A percentile compares a stretch with the other conserved stretches of the same genome.
phyloP scores from a whole-genome alignment of 2,888 invertebrate species.

The Emmelina monodactyla region DNA sequence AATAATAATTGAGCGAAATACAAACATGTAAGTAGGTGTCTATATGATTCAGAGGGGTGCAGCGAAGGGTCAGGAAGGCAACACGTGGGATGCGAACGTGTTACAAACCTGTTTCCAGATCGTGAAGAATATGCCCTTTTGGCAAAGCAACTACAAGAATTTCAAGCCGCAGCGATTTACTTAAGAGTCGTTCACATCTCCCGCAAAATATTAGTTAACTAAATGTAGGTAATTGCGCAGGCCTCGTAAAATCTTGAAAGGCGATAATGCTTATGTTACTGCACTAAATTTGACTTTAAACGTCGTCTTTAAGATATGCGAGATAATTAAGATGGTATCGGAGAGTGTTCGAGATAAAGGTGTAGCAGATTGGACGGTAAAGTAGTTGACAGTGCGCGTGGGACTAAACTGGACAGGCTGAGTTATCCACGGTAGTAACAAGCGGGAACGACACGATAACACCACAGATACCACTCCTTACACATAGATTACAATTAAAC shows the following conservation, averaged over 20 bases:
- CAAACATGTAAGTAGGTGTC: background rate
- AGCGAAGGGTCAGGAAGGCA: conserved; percentile 40
- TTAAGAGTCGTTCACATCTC: no score
- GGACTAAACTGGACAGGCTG: conserved; percentile 28
- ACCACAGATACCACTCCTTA: conserved; percentile 21
- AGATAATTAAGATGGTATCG: conserved; percentile 17
- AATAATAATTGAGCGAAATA: no score
- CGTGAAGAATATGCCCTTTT: conserved; percentile 54
- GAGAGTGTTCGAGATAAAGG: conserved; percentile 10
- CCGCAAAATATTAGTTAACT: no score
- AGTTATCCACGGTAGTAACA: conserved; percentile 32
- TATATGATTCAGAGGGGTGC: conserved; percentile 36
- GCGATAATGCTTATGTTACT: background rate
- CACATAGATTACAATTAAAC: conserved; percentile 24
- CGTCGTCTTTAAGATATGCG: conserved; percentile 8
- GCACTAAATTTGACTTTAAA: background rate
- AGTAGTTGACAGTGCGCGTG: conserved; percentile 24
- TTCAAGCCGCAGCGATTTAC: no score
- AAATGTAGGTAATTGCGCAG: no score
- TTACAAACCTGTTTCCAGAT: conserved; percentile 55
- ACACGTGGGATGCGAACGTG: conserved; percentile 44
- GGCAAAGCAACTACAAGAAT: conserved; percentile 14
- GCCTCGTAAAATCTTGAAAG: no score
- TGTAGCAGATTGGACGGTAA: conserved; percentile 18
- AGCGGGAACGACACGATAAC: conserved; percentile 25